Conservation (phyloP, 2,888 invertebrate genomes). For the Pinctada fucata region DNA sequence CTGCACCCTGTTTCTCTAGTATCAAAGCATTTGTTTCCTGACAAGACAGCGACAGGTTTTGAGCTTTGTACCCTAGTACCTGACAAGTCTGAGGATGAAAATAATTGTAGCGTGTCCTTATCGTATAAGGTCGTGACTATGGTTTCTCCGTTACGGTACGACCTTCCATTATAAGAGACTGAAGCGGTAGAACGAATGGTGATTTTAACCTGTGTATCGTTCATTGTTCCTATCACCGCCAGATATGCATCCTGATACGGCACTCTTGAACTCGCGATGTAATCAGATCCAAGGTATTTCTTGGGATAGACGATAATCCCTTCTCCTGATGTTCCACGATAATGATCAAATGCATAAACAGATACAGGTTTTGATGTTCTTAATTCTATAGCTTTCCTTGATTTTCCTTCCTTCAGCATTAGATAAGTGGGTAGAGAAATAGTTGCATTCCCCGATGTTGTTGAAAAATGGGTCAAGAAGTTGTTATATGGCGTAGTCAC, state of each 20-base stretch:
- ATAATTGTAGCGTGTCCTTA: background rate
- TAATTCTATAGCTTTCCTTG: background rate
- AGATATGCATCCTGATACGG: background rate
- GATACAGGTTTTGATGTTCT: background rate
- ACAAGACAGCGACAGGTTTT: background rate
- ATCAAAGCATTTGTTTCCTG: slow-evolving; percentile 3
- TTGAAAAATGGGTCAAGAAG: background rate
- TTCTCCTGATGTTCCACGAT: background rate
- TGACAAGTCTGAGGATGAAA: background rate
- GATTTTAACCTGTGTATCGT: background rate
- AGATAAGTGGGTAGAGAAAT: background rate
- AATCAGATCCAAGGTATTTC: background rate
- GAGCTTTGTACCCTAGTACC: background rate
- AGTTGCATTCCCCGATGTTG: background rate
- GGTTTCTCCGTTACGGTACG: background rate
- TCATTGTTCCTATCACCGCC: background rate
- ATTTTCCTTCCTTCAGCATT: background rate
- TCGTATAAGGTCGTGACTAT: background rate
- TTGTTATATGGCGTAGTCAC: background rate
- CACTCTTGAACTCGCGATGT: background rate
- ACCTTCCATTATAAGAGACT: background rate
- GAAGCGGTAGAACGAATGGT: background rate
- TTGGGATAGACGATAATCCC: background rate
- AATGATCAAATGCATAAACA: background rate
- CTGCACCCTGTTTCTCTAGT: background rate